Conservation (phyloP, 2,888 invertebrate species). For the Scaptomyza tumidula region DNA sequence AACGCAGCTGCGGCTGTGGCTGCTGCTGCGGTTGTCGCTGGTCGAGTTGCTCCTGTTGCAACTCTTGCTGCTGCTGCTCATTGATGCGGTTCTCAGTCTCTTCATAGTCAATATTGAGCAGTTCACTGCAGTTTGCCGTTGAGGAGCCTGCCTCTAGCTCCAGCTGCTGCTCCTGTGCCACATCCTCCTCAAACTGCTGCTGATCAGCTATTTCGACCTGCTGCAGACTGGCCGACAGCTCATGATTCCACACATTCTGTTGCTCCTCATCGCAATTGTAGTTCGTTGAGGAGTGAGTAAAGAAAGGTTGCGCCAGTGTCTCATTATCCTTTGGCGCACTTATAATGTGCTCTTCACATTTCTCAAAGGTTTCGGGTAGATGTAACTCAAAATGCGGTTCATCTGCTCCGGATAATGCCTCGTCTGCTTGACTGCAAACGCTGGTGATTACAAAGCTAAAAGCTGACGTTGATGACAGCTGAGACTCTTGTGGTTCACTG, state of each 20-base stretch:
- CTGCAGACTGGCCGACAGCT: constrained; percentile 37
- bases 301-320: constrained; percentile 51
- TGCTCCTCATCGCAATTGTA: constrained; percentile 68
- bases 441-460: constrained; percentile 70
- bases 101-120: constrained; percentile 52
- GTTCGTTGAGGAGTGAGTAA: constrained; percentile 6
- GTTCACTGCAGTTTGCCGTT: constrained; percentile 1
- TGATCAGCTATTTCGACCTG: constrained; percentile 6
- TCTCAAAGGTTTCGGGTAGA: not conserved
- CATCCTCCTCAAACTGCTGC: not conserved
- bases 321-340: constrained; percentile 56
- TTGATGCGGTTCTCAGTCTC: constrained; percentile 83
- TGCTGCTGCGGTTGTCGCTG: constrained; percentile 33
- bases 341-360: constrained; percentile 12
- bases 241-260: constrained; percentile 76
- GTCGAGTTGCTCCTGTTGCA: constrained; percentile 48
- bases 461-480: constrained; percentile 3
- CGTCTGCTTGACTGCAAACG: constrained; percentile 69
- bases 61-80: constrained; percentile 65
- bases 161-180: not conserved
- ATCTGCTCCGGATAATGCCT: not conserved
- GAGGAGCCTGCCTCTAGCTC: constrained; percentile 29
- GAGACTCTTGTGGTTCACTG: constrained; percentile 6
- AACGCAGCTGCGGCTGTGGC: constrained; percentile 37
- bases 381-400: not conserved